A percentile compares a stretch with the other conserved stretches of the same genome.
phyloP scores from a whole-genome alignment of 2,113 vertebrate species.

The Strix uralensis region DNA sequence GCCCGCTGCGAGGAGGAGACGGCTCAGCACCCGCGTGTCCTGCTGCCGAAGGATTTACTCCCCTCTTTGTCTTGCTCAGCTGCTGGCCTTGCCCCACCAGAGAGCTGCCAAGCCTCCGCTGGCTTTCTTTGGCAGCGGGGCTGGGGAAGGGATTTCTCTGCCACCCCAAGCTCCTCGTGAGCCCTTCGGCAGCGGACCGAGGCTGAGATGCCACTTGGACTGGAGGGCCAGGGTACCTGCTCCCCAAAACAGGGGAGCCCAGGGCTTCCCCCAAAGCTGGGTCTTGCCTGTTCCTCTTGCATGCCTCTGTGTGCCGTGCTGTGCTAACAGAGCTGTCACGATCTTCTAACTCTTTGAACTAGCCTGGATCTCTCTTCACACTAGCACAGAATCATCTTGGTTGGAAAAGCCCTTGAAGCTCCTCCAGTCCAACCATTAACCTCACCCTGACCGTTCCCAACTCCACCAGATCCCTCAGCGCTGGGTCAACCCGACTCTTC shows the following conservation, averaged over 20 bases:
- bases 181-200: rapidly evolving
- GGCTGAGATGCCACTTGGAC: not conserved
- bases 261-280: not conserved
- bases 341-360: not conserved
- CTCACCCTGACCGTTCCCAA: no score
- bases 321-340: conserved; percentile 44
- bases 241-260: not conserved
- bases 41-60: not conserved
- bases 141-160: not conserved
- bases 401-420: no score
- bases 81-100: no score
- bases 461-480: no score
- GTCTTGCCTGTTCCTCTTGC: conserved; percentile 26
- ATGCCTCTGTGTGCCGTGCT: conserved; percentile 46
- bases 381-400: no score
- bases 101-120: not conserved
- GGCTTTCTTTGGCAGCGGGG: not conserved
- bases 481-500: no score
- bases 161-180: not conserved
- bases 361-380: not conserved
- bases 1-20: not conserved
- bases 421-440: no score
- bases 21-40: not conserved
- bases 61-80: not conserved
- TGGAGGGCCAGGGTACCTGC: not conserved